Conservation (phyloP, 2,888 invertebrate genomes). For the Elegia similella region DNA sequence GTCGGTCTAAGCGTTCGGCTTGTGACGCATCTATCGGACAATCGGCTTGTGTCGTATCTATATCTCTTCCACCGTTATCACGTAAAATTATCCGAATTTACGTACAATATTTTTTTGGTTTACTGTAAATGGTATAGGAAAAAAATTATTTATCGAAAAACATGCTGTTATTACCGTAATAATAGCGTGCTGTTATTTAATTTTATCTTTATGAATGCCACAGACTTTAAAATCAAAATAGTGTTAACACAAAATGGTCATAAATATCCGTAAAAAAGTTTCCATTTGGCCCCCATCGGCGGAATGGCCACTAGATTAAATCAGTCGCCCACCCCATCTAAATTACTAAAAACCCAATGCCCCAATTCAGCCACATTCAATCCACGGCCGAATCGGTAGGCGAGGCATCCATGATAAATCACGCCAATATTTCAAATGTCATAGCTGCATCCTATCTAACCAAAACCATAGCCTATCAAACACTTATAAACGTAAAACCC, state of each 20-base stretch:
- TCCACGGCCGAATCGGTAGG: conserved; percentile 31
- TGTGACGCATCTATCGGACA: too few relatives aligned
- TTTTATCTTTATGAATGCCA: too few relatives aligned
- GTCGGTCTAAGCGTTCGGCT: too few relatives aligned
- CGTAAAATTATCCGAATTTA: too few relatives aligned
- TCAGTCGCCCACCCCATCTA: conserved; percentile 13
- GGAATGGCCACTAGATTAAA: conserved; percentile 11
- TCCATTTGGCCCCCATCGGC: not conserved
- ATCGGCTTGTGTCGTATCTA: too few relatives aligned
- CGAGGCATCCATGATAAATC: conserved; percentile 42
- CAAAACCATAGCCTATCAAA: conserved; percentile 2
- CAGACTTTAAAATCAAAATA: too few relatives aligned
- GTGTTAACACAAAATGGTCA: not conserved
- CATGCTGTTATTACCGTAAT: too few relatives aligned
- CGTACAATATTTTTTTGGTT: too few relatives aligned
- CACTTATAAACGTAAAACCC: not conserved
- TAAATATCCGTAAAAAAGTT: not conserved
- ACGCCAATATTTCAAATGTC: conserved; percentile 42
- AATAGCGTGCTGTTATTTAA: too few relatives aligned
- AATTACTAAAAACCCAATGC: conserved; percentile 21
- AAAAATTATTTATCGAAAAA: too few relatives aligned
- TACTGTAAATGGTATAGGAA: too few relatives aligned
- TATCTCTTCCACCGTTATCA: too few relatives aligned
- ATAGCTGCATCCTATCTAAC: conserved; percentile 28
- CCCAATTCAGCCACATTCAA: conserved; percentile 28